Conservation (phyloP, 2,888 invertebrate species). For the Lepidochitona cinerea region DNA sequence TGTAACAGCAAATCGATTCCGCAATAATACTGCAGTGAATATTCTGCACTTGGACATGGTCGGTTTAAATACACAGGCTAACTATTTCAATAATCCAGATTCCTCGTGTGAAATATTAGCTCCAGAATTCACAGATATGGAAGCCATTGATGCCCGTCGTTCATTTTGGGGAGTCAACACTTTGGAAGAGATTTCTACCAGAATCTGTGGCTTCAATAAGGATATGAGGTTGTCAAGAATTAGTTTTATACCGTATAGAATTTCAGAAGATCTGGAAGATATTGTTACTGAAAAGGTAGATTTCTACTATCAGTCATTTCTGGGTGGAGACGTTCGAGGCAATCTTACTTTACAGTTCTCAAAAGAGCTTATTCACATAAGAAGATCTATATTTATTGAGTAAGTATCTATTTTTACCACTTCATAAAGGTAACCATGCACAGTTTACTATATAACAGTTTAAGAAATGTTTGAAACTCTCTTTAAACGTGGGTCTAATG, state of each 20-base stretch:
- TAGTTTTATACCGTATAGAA: slow-evolving; percentile 15
- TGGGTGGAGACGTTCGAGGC: not conserved
- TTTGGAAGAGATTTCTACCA: not conserved
- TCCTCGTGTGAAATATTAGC: not conserved
- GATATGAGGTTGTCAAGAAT: slow-evolving; percentile 19
- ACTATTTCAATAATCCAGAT: not conserved
- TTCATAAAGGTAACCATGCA: too few relatives aligned
- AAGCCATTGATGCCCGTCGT: slow-evolving; percentile 10
- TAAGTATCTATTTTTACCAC: not conserved
- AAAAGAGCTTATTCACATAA: not conserved
- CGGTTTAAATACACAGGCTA: not conserved
- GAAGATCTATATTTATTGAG: not conserved
- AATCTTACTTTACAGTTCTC: not conserved
- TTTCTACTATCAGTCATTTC: not conserved
- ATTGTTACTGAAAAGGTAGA: not conserved
- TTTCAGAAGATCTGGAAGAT: not conserved
- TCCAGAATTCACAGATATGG: not conserved
- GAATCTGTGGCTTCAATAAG: slow-evolving; percentile 27
- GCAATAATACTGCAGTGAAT: not conserved
- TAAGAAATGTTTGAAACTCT: too few relatives aligned
- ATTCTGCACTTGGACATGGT: not conserved
- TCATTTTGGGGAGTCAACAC: slow-evolving; percentile 18
- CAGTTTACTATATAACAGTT: too few relatives aligned
- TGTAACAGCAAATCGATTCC: not conserved
- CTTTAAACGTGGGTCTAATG: too few relatives aligned